Percentiles rank a stretch among this genome's conserved stretches.
Conservation (phyloP, 2,113 vertebrate species). For the Tachysurus fulvidraco region DNA sequence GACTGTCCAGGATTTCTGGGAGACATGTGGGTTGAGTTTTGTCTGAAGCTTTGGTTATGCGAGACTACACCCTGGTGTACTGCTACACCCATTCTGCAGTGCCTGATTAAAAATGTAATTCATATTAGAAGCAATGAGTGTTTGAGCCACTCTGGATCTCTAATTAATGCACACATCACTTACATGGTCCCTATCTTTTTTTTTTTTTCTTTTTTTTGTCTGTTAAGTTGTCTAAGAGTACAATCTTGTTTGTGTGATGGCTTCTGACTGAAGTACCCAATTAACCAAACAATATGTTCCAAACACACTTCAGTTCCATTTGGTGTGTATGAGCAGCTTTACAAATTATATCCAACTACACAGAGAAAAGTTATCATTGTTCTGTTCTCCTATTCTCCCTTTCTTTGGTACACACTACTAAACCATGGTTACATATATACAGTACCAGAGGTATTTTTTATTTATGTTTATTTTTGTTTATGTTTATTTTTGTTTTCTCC, state of each 20-base stretch:
- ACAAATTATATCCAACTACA: conserved; percentile 25
- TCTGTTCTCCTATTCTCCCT: background rate
- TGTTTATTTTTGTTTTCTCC: background rate
- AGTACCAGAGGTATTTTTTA: background rate
- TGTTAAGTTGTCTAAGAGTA: background rate
- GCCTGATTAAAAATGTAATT: conserved; percentile 59
- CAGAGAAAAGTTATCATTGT: background rate
- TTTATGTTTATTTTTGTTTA: background rate
- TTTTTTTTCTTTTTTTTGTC: background rate
- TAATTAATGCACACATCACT: conserved; percentile 8
- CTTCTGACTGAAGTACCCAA: conserved; percentile 44
- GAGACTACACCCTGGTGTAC: background rate
- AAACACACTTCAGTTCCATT: conserved; percentile 23
- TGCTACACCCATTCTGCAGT: conserved; percentile 12
- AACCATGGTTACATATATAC: background rate
- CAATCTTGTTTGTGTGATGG: conserved; percentile 14
- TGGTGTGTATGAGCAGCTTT: background rate
- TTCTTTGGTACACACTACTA: background rate
- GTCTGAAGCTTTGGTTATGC: background rate
- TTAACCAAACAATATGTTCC: conserved; percentile 43
- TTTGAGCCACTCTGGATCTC: conserved; percentile 15
- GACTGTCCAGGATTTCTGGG: too few relatives aligned
- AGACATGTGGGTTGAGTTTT: too few relatives aligned
- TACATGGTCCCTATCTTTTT: background rate
- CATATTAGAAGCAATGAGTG: conserved; percentile 24